phyloP scores from a whole-genome alignment of 2,888 invertebrate species.

The Drosophila niveifrons region DNA sequence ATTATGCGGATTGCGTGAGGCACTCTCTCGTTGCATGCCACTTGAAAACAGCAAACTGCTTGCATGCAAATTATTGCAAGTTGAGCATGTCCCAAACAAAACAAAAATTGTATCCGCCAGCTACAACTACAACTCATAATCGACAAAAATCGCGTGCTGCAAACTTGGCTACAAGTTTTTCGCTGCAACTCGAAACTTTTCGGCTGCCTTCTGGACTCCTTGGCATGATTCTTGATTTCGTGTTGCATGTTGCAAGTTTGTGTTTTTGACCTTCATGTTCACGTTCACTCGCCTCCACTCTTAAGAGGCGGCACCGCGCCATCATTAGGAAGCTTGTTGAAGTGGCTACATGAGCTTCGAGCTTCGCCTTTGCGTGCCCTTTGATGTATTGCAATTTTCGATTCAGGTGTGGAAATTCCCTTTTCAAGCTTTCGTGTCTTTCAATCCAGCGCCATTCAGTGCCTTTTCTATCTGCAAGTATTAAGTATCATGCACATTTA shows the following conservation, averaged over 20 bases:
- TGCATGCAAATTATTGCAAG: slow-evolving; percentile 76
- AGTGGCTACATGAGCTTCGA: slow-evolving; percentile 44
- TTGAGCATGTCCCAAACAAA: slow-evolving; percentile 65
- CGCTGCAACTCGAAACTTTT: slow-evolving; percentile 42
- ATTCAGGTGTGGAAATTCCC: slow-evolving; percentile 62
- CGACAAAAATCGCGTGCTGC: slow-evolving; percentile 65
- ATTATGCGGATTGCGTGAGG: slow-evolving; percentile 65
- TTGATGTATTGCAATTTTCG: slow-evolving; percentile 36
- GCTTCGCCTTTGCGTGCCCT: slow-evolving; percentile 51
- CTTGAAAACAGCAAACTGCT: slow-evolving; percentile 44
- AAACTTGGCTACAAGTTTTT: slow-evolving; percentile 40
- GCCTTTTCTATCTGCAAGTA: slow-evolving; percentile 6
- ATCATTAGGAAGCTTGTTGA: slow-evolving; percentile 57
- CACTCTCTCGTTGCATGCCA: slow-evolving; percentile 65
- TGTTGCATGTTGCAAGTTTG: slow-evolving; percentile 43
- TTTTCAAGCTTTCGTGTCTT: slow-evolving; percentile 41
- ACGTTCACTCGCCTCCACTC: not conserved
- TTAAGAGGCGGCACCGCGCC: slow-evolving; percentile 14
- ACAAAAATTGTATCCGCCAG: slow-evolving; percentile 40
- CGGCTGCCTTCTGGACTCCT: slow-evolving; percentile 31
- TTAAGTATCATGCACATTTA: slow-evolving; percentile 34
- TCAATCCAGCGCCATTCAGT: not conserved
- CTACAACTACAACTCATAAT: slow-evolving; percentile 66
- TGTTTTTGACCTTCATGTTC: slow-evolving; percentile 46
- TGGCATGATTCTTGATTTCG: slow-evolving; percentile 13